Percentiles rank a stretch among this genome's conserved stretches.
phyloP scores from a whole-genome alignment of 2,888 invertebrate species.

The Tenthredo notha region DNA sequence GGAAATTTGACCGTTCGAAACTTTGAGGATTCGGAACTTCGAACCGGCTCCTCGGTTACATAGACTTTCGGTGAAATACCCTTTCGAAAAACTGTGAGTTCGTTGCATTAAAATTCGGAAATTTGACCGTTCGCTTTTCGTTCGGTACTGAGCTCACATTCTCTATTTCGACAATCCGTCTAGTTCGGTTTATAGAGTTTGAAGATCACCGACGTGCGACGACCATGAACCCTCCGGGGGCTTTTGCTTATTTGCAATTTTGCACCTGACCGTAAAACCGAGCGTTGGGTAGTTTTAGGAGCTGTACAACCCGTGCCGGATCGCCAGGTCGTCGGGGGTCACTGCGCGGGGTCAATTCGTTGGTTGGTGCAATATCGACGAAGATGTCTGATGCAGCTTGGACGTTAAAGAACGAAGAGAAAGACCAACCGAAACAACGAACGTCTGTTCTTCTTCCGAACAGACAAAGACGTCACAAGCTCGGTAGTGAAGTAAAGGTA shows the following conservation, averaged over 20 bases:
- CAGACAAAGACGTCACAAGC: background rate
- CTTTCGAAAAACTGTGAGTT: too few species aligned
- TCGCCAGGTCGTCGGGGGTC: constrained; percentile 2
- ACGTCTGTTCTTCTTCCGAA: background rate
- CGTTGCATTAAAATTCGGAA: too few species aligned
- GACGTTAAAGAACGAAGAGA: background rate
- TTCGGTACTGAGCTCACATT: background rate
- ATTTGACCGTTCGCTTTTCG: too few species aligned
- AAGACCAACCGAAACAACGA: background rate
- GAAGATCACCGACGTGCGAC: background rate
- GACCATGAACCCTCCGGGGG: background rate
- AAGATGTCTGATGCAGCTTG: constrained; percentile 6
- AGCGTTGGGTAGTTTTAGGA: constrained; percentile 15
- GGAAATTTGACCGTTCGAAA: too few species aligned
- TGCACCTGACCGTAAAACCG: constrained; percentile 42
- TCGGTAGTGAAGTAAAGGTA: background rate
- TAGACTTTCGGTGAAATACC: too few species aligned
- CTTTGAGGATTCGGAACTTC: too few species aligned
- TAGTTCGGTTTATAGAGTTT: background rate
- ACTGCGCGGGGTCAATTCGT: background rate
- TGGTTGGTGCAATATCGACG: constrained; percentile 17
- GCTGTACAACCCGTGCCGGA: background rate
- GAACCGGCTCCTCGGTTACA: too few species aligned
- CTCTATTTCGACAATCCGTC: background rate
- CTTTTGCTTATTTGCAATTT: constrained; percentile 9